A percentile compares a stretch with the other conserved stretches of the same genome.
Conservation (phyloP, 2,797 vertebrate genomes). For the Coracias cyanogaster region DNA sequence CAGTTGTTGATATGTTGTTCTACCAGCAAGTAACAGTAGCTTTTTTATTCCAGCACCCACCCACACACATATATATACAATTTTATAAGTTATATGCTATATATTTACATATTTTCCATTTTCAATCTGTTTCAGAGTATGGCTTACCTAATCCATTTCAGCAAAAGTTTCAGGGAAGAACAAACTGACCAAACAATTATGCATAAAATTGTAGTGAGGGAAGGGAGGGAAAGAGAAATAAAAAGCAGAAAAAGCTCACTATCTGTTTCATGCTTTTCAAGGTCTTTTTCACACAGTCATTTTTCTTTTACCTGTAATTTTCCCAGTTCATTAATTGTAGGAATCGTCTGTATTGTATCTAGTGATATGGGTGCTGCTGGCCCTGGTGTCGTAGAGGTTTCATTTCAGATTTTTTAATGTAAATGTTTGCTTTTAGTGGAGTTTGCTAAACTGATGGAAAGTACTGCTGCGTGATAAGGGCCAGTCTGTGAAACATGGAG, state of each 20-base stretch:
- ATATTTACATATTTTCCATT: slow-evolving; percentile 77
- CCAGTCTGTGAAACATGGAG: too few relatives aligned
- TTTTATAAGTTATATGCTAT: slow-evolving; percentile 85
- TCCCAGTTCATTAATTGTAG: slow-evolving; percentile 62
- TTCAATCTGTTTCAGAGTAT: slow-evolving; percentile 67
- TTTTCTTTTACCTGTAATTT: slow-evolving; percentile 68
- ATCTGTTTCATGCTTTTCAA: slow-evolving; percentile 63
- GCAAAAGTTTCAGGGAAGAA: slow-evolving; percentile 82
- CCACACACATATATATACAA: slow-evolving; percentile 78
- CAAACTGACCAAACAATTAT: slow-evolving; percentile 73
- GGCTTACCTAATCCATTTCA: slow-evolving; percentile 79
- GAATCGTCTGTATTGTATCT: slow-evolving; percentile 26
- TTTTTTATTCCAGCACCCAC: slow-evolving; percentile 78
- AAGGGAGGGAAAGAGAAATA: slow-evolving; percentile 38
- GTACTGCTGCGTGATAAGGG: background rate
- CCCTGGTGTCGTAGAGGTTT: fast-evolving
- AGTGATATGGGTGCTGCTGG: background rate
- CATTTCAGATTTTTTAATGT: background rate
- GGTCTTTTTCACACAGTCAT: slow-evolving; percentile 42
- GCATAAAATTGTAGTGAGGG: slow-evolving; percentile 66
- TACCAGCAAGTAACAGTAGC: slow-evolving; percentile 92
- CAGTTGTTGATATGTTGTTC: slow-evolving; percentile 96
- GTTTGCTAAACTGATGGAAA: background rate
- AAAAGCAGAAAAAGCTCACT: slow-evolving; percentile 31
- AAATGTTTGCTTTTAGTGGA: background rate